Base-by-base conservation (phyloP, 1,140 invertebrate genomes). In the Cydia fagiglandana region DNA sequence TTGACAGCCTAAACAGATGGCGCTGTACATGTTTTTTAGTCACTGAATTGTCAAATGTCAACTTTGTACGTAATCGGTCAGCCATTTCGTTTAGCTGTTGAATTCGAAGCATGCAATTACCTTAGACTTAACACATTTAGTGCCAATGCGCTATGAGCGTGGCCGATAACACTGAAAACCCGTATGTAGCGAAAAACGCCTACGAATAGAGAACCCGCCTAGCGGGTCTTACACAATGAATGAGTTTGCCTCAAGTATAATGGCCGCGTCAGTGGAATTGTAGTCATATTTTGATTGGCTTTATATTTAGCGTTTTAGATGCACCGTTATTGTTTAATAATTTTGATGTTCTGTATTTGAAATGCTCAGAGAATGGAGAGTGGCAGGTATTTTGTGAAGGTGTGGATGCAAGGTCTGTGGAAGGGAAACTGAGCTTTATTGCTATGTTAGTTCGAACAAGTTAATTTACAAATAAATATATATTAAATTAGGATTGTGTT, bases 401-500 rank as follows among this genome's bases (percentile, higher is more conserved):
- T 28, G 10, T 77, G 79, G 83, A 76, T 85, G 86, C 73, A 38
- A 83, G 84, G 79, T 68, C 79, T 77, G 80, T 86, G 87, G 75
- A 47, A 75, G 81, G 86, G 82, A 75, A 68, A 85, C 84, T 86
- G 90, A 82, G 88, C 81, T 88, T 90, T 91, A 88, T 86, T 84
- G 82, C 85, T 91, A 86, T 81, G 79, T 86, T 90, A 90, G 84
- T 86, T 84, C 82, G 78, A 84, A 85, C 78, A 87, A 88, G 86
- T 87, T 87, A 85, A 78, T 87, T 87, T 91, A 91, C 85, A 91
- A 86, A 89, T 89, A 89, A 86, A 89, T 81, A 82, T 75, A 78
- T 85, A 84, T 80, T 81, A 80, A 77, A 77, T 76, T 81, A 73
- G 28, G 24, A 61, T n/a, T 47, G 20, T 74, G 77, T 82, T 82